Base-by-base conservation (phyloP, 1,140 invertebrate species). In the Drosophila gunungcola region DNA sequence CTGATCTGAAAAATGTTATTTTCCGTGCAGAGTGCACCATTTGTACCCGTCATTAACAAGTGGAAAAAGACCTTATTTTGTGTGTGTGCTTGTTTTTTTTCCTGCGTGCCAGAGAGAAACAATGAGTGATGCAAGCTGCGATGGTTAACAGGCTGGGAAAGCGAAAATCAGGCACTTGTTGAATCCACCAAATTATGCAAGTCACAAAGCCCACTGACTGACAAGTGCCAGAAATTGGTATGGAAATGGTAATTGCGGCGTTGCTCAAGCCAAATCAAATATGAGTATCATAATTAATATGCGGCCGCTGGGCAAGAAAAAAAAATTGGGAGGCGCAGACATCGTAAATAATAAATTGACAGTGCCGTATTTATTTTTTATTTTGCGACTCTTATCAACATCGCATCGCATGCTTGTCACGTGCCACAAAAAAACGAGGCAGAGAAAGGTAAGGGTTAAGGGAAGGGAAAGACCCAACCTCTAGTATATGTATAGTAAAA, bases 221-320 rank as follows among this genome's bases (percentile, higher is more conserved):
- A 64, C 62, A 64, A 83, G 45, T 67, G 58, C 55, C 63, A 60
- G 72, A 60, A 54, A 34, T 39, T 49, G 42, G 32, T 39, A 48
- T 56, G 60, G 55, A 76, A 77, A 70, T 70, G 67, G 64, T 70
- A 70, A 70, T 70, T 70, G 67, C 49, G 51, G 49, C 0, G 48
- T 76, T 76, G 73, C 73, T 25, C 63, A 77, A 76, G 54, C 34
- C 62, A 74, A 74, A 75, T 75, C 53, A 65, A 73, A 68, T 68
- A 68, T 68, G 64, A 68, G 64, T 68, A 78, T 81, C 64, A 85
- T 85, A 81, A 75, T 85, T 85, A 86, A 85, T 85, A 86, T 85
- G 68, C 82, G 64, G 56, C 25, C 52, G 38, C 38, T 7, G 51
- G 67, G 64, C 46, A 51, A 34, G 60, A 16, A 6, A 16, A 36